Evolutionary conservation across 2,888 invertebrate genomes (phyloP).

Genomic region (Nymphalis polychloros): DNA sequence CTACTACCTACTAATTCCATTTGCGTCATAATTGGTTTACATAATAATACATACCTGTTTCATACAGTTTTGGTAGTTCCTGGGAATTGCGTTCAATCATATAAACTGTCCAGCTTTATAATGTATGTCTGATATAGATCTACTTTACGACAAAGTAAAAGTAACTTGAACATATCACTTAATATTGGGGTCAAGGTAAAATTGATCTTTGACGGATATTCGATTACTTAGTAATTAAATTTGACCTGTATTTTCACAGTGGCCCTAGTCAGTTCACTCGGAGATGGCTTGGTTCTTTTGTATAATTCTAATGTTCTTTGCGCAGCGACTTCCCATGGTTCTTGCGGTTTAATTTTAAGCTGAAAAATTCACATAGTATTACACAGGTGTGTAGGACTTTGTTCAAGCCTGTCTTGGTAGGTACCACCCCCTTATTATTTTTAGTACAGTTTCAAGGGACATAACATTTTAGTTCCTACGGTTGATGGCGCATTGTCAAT

Average conservation of each 20-base stretch:
- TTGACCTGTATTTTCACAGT: constrained; percentile 66
- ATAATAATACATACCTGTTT: too few species aligned
- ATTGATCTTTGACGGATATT: background rate
- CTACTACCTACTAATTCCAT: too few species aligned
- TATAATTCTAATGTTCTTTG: constrained; percentile 65
- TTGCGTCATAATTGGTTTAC: too few species aligned
- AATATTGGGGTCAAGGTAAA: constrained; percentile 8
- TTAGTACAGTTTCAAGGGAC: too few species aligned
- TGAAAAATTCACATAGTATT: constrained; percentile 34
- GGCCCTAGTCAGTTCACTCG: constrained; percentile 60
- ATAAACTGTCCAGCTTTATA: too few species aligned
- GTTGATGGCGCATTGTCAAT: too few species aligned
- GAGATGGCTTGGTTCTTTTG: constrained; percentile 66
- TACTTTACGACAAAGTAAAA: background rate
- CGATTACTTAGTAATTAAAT: background rate
- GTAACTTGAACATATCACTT: background rate
- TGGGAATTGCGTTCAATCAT: too few species aligned
- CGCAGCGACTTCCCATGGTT: constrained; percentile 71
- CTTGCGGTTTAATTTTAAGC: constrained; percentile 55
- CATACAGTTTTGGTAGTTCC: too few species aligned
- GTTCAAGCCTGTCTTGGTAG: too few species aligned
- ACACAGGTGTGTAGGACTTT: too few species aligned
- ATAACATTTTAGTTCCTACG: too few species aligned
- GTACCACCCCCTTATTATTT: too few species aligned
- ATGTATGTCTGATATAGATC: background rate